These are phyloP conservation scores for Oceanodroma leucorhoa DNA, from an alignment of 2,797 vertebrate genomes.

Conservation along the genomic window DNA sequence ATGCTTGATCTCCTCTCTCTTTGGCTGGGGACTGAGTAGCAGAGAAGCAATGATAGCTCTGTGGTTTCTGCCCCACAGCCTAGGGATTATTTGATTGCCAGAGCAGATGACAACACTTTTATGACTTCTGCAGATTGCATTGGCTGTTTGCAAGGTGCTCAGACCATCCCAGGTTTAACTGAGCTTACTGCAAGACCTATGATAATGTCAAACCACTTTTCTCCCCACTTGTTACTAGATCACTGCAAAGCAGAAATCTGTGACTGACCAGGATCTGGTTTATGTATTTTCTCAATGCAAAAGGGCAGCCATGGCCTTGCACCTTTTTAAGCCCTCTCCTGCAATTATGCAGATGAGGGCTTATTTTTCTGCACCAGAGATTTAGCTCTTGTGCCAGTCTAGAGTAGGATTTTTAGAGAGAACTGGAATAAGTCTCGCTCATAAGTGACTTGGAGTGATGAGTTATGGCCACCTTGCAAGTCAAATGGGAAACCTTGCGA, in stretches of 20 bases:
- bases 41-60: not conserved
- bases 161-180: not conserved
- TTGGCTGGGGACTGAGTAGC: not conserved
- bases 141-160: not conserved
- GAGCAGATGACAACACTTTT: not conserved
- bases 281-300: not conserved
- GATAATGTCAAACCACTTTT: not conserved
- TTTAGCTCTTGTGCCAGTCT: not conserved
- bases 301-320: not conserved
- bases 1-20: not conserved
- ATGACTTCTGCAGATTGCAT: not conserved
- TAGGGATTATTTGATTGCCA: not conserved
- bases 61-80: not conserved
- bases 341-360: not conserved
- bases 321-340: not conserved
- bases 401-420: not conserved
- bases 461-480: not conserved
- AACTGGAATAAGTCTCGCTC: not conserved
- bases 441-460: not conserved
- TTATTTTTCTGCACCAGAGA: not conserved
- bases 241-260: not conserved
- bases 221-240: not conserved
- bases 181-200: not conserved
- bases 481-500: not conserved
- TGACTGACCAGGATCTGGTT: not conserved